Conservation (phyloP, 2,113 vertebrate species). For the Nothocercus julius region DNA sequence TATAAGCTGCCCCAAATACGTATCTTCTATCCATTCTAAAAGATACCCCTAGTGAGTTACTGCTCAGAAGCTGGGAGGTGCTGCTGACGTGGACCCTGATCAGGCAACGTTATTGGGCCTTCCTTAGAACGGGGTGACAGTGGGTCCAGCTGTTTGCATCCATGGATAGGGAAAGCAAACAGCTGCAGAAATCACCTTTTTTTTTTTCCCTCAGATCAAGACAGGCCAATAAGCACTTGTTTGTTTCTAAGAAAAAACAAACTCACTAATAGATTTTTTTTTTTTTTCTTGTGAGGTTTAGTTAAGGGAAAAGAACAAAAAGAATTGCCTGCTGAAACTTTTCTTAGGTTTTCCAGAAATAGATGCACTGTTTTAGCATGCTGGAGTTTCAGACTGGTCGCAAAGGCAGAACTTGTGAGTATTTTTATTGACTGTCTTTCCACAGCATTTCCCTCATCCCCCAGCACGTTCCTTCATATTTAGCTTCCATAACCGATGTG, state of each 20-base stretch:
- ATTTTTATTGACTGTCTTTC: constrained; percentile 29
- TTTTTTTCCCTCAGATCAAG: background rate
- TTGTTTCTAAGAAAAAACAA: background rate
- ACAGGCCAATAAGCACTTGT: background rate
- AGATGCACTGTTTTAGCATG: constrained; percentile 1
- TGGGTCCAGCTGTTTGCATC: background rate
- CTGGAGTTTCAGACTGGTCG: constrained; percentile 17
- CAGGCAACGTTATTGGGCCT: background rate
- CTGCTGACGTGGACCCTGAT: background rate
- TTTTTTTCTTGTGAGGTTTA: background rate
- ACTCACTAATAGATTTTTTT: background rate
- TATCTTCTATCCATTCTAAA: background rate
- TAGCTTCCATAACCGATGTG: constrained; percentile 82
- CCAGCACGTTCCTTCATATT: constrained; percentile 79
- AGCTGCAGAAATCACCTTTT: background rate
- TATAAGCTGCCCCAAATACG: background rate
- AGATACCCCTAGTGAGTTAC: background rate
- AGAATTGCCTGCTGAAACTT: background rate
- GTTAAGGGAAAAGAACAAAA: background rate
- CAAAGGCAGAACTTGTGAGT: constrained; percentile 45
- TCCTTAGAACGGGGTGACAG: background rate
- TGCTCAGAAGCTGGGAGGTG: background rate
- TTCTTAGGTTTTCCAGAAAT: constrained; percentile 33
- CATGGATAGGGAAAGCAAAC: background rate
- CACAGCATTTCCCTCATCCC: constrained; percentile 64